These are phyloP conservation scores for Camponotus fellah DNA, from an alignment of 2,888 invertebrate genomes.

Conservation along the genomic window DNA sequence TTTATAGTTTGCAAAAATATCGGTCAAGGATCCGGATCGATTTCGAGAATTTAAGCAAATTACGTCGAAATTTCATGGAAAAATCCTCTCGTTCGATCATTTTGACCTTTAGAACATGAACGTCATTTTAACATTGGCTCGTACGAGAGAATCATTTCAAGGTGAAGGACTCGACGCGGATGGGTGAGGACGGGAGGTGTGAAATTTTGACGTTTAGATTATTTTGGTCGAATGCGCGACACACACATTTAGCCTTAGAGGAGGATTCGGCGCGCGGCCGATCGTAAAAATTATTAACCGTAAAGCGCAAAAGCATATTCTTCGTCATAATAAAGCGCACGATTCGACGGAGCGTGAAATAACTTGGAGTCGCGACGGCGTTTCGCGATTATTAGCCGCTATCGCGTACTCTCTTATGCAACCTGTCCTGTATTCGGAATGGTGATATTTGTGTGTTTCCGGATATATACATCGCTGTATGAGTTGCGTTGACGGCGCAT, in stretches of 20 bases:
- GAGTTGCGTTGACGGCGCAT: conserved; percentile 61
- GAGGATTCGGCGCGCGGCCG: not conserved
- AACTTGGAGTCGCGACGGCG: conserved; percentile 52
- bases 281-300: conserved; percentile 26
- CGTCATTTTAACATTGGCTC: not conserved
- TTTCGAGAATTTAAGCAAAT: not conserved
- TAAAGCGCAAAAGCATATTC: conserved; percentile 28
- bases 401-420: conserved; percentile 66
- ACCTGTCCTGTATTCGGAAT: conserved; percentile 65
- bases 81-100: not conserved
- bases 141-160: not conserved
- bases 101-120: not conserved
- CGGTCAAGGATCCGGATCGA: conserved; percentile 21
- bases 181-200: not conserved
- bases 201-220: not conserved
- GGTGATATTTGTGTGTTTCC: conserved; percentile 73
- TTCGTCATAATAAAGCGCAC: conserved; percentile 44
- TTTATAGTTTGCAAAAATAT: conserved; percentile 13
- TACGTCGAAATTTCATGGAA: not conserved
- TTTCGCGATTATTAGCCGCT: conserved; percentile 65
- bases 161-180: not conserved
- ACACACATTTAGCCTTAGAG: not conserved
- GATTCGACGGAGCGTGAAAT: conserved; percentile 71
- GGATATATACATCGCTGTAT: conserved; percentile 68
- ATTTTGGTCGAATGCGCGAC: not conserved